Evolutionary conservation across 35 echinoderm and acorn worm species (phyloP).

Genomic region (Anneissia japonica): DNA sequence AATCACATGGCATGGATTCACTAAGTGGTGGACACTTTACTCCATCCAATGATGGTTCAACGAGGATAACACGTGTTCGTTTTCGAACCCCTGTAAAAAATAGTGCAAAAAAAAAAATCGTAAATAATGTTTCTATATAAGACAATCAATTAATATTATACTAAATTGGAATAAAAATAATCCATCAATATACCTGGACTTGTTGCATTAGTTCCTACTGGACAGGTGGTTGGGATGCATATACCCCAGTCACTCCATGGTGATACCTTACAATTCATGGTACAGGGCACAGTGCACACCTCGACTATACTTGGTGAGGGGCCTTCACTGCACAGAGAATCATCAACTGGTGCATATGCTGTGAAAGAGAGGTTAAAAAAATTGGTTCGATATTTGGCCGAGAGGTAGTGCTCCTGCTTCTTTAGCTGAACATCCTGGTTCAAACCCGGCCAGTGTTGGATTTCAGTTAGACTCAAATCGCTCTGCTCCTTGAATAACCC

Average conservation of each 20-base stretch:
- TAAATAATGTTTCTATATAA: no score
- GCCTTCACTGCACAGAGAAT: slow-evolving; percentile 11
- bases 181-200: background rate
- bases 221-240: background rate
- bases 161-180: no score
- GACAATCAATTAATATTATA: no score
- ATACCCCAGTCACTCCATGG: slow-evolving; percentile 36
- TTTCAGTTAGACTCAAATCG: no score
- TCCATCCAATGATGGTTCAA: slow-evolving; percentile 38
- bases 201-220: background rate
- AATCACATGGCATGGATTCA: slow-evolving; percentile 59
- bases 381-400: no score
- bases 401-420: no score
- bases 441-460: no score
- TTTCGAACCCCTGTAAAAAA: slow-evolving; percentile 49
- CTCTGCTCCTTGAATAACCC: no score
- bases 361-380: background rate
- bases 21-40: slow-evolving; percentile 56
- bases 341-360: slow-evolving; percentile 22
- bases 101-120: background rate
- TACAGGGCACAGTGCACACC: slow-evolving; percentile 25
- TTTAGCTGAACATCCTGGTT: no score
- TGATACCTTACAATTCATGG: slow-evolving; percentile 40
- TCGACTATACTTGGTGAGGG: slow-evolving; percentile 9
- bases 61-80: slow-evolving; percentile 37